These are phyloP conservation scores for Aromia moschata DNA, from an alignment of 2,888 invertebrate genomes.

Conservation along the genomic window DNA sequence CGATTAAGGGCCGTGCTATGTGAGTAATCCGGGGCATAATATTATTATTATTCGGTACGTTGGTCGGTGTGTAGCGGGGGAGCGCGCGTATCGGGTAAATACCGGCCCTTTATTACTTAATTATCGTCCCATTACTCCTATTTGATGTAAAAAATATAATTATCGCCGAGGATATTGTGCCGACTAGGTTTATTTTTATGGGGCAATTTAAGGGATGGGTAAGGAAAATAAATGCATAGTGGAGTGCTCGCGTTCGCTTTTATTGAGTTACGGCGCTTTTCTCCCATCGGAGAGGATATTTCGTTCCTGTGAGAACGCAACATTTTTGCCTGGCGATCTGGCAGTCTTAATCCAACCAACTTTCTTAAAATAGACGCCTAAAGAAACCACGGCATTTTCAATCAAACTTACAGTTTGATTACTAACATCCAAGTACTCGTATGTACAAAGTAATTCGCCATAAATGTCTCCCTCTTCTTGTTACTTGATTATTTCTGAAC, in stretches of 20 bases:
- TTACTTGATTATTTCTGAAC: no score
- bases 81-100: constrained; percentile 33
- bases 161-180: constrained; percentile 15
- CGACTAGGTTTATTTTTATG: constrained; percentile 8
- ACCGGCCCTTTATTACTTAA: constrained; percentile 38
- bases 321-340: no score
- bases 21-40: constrained; percentile 46
- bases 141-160: constrained; percentile 36
- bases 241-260: neutral
- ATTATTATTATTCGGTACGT: constrained; percentile 40
- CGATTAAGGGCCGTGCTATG: constrained; percentile 49
- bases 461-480: no score
- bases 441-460: no score
- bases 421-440: no score
- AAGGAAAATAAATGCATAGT: neutral
- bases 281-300: no score
- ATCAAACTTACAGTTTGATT: no score
- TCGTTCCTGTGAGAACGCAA: no score
- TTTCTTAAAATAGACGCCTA: no score
- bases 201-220: neutral
- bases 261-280: neutral
- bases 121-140: constrained; percentile 33
- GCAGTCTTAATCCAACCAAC: no score
- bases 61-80: no score
- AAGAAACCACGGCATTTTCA: no score